Evolutionary conservation across 2,797 vertebrate genomes (phyloP), one percentile per base, ranked within the genome.

Genomic region (Ctenopoma kingsleyae): DNA sequence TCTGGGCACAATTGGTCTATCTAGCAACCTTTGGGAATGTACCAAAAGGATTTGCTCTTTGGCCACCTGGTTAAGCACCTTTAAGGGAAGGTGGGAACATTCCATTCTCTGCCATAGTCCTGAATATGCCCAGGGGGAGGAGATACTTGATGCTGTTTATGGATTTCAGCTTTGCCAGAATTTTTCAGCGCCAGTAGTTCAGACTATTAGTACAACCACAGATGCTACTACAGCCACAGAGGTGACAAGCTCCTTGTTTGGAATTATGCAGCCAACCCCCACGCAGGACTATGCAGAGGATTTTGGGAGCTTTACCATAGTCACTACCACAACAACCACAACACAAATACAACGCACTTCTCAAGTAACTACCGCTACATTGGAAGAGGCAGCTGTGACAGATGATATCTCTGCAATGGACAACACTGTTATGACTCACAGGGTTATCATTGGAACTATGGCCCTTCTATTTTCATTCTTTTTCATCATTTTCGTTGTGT

Each of bases 401-500:
- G 97, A 97, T 84, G 96, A 96, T 88, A 95, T 95, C 87, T 92
- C 94, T 0, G 95, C 95, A 84, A 95, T 95, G 89, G 97, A 98
- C 96, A 98, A 97, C 95, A 97, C 96, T 79, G 93, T 97, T 86
- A 97, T 98, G 94, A 98, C 97, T 89, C 97, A 99, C 79, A 94
- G 96, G 92, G 97, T 99, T 91, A 98, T 99, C 92, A 98, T 98
- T 84, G 98, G 98, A 94, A 99, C 97, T 93, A 98, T 99, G 97
- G 97, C 97, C 93, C 97, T 99, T 92, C 94, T 99, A 85, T 98
- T 99, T 96, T 97, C 97, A 89, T 99, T 99, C 95, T 98, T 99
- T 96, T 96, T 99, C 96, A 98, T 99, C 87, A 97, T 99, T 96
- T 97, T 99, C 91, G 95, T 98, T 96, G 97, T 98, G 92, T 99